Base-by-base conservation (phyloP, 2,888 invertebrate species). In the Tenthredo scrophulariae region DNA sequence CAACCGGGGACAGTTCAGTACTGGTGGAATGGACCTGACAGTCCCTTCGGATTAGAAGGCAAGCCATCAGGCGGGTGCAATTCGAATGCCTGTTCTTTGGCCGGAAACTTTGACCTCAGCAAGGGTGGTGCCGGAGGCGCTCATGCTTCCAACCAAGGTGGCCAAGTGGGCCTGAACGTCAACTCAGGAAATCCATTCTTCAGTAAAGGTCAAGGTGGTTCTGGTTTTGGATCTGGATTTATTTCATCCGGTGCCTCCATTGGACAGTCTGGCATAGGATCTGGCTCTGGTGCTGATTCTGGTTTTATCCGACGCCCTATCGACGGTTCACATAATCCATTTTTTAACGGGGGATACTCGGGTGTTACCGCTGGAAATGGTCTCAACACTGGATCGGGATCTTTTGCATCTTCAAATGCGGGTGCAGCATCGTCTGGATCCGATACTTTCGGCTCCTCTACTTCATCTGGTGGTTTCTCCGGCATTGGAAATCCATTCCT, bases 131-230 rank as follows among this genome's bases (percentile, higher is more conserved):
- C 84, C 67, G 84, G 84, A 40, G 84, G 37, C 75, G 70, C 86
- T 72, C 79, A 85, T 13, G 86, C 84, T 46, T 80, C 85, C 13
- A 87, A 85, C 74, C 58, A 85, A 10, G 82, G 62, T 2, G 80
- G 84, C 62, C 85, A 86, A 10, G 86, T 86, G 7, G 84, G 54
- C 18, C n/a, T 86, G 43, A 85, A 86, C 40, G 4, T 86, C 18
- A 79, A 88, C 46, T 9, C 65, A n/a, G 84, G 85, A 29, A 88
- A 88, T 87, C 88, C 88, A 1, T 88, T 88, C 86, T 74, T 88
- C 4, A 74, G 33, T 62, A 33, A 79, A 67, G 54, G 84, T 18
- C 77, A 50, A 50, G 82, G 62, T 40, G 72, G 50, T 84, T 43
- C 43, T 82, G 72, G 50, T 84, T 43, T 33, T 82, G 86, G 85